Conservation (phyloP, 2,797 vertebrate species). For the Gouania willdenowi region DNA sequence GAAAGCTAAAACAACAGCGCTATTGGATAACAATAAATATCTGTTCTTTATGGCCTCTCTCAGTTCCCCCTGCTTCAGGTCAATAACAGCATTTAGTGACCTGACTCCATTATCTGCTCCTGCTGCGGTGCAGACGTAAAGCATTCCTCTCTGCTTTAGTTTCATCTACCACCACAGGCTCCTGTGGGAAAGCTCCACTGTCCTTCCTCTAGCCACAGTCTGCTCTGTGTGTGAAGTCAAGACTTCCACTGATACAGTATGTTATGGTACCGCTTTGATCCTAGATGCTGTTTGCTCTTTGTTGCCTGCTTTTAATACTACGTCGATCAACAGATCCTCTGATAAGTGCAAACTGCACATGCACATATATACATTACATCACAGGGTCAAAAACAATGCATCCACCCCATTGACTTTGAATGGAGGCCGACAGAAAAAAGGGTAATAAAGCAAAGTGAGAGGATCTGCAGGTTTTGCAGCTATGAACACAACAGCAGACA, state of each 20-base stretch:
- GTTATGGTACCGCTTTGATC: too few species aligned
- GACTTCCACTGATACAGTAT: too few species aligned
- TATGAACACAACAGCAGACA: too few species aligned
- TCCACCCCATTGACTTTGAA: too few species aligned
- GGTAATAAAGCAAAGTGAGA: too few species aligned
- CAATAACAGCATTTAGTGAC: slow-evolving; percentile 44
- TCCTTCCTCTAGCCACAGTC: slow-evolving; percentile 15
- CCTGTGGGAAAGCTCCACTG: slow-evolving; percentile 14
- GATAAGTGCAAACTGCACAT: too few species aligned
- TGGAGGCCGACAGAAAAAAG: too few species aligned
- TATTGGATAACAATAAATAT: slow-evolving; percentile 44
- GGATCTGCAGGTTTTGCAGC: too few species aligned
- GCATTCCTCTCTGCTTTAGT: slow-evolving; percentile 27
- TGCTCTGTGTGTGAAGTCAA: slow-evolving; percentile 6
- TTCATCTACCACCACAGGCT: slow-evolving; percentile 18
- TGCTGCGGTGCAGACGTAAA: slow-evolving; percentile 8
- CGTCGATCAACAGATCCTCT: too few species aligned
- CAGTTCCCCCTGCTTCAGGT: slow-evolving; percentile 16
- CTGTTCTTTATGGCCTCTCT: slow-evolving; percentile 24
- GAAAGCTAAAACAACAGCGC: slow-evolving; percentile 10
- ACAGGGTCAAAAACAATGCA: too few species aligned
- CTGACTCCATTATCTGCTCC: slow-evolving; percentile 31
- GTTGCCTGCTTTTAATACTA: background rate
- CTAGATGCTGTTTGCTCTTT: background rate
- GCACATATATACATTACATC: too few species aligned